These are phyloP conservation scores for Cichlasoma orientale DNA, from an alignment of 2,797 vertebrate species.

Conservation along the genomic window DNA sequence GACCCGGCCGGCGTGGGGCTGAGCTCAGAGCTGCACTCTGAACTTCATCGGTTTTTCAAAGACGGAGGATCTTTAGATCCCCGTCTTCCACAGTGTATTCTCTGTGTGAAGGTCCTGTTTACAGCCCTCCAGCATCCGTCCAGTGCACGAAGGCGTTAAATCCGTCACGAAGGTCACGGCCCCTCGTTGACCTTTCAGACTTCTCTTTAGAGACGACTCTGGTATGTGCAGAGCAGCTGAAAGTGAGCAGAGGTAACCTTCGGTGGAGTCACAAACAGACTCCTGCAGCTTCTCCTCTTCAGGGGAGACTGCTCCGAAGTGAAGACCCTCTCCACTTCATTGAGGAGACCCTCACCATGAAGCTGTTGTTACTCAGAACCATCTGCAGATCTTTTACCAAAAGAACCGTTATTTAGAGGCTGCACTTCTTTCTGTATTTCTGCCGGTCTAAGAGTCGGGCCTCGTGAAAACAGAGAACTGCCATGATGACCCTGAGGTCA, in stretches of 20 bases:
- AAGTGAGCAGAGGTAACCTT: too few species aligned
- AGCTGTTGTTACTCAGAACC: too few species aligned
- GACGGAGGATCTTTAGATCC: too few species aligned
- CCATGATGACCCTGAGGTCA: background rate
- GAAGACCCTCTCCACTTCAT: background rate
- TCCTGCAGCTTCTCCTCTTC: too few species aligned
- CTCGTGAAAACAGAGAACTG: background rate
- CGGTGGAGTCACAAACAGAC: too few species aligned
- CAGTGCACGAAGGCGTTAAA: background rate
- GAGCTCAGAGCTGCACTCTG: background rate
- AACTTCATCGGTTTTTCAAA: too few species aligned
- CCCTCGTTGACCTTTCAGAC: background rate
- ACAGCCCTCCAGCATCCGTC: too few species aligned
- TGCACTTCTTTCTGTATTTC: background rate
- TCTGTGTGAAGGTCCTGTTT: background rate
- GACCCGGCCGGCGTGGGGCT: constrained; percentile 44
- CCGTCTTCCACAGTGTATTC: background rate
- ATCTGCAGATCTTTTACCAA: background rate
- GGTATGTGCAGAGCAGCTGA: background rate
- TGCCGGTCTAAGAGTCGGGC: background rate
- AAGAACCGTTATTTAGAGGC: background rate
- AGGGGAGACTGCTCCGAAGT: background rate
- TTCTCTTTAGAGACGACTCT: background rate
- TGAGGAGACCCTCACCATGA: too few species aligned
- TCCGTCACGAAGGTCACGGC: background rate